Evolutionary conservation across 2,113 vertebrate genomes (phyloP).

Genomic region (Agelaius phoeniceus): DNA sequence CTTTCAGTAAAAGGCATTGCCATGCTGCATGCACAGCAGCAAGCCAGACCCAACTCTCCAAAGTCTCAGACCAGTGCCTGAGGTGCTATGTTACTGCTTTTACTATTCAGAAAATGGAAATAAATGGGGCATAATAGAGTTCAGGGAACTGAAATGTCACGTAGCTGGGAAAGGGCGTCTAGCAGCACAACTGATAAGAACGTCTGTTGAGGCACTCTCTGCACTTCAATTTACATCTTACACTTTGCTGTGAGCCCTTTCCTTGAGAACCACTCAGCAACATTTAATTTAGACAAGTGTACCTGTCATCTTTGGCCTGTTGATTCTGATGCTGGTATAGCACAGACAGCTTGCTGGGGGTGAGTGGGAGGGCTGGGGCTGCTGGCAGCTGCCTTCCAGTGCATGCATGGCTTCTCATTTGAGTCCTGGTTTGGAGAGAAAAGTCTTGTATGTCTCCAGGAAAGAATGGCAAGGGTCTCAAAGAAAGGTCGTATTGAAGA

Average conservation of each 20-base stretch:
- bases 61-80: neutral
- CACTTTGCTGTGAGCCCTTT: neutral
- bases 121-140: conserved; percentile 12
- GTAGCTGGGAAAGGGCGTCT: neutral
- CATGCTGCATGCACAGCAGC: neutral
- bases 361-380: neutral
- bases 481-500: neutral
- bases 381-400: neutral
- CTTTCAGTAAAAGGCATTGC: neutral
- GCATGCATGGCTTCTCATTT: neutral
- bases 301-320: conserved; percentile 2
- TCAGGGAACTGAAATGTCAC: neutral
- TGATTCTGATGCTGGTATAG: neutral
- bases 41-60: neutral
- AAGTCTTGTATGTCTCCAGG: neutral
- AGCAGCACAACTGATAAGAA: neutral
- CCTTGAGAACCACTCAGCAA: neutral
- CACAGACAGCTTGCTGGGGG: neutral
- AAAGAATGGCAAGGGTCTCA: neutral
- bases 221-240: neutral
- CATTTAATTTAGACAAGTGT: neutral
- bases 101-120: conserved; percentile 7
- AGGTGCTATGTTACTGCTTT: conserved; percentile 7
- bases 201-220: neutral
- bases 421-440: neutral